These are phyloP conservation scores for Pollachius pollachius DNA, from an alignment of 2,113 vertebrate genomes.

Conservation along the genomic window DNA sequence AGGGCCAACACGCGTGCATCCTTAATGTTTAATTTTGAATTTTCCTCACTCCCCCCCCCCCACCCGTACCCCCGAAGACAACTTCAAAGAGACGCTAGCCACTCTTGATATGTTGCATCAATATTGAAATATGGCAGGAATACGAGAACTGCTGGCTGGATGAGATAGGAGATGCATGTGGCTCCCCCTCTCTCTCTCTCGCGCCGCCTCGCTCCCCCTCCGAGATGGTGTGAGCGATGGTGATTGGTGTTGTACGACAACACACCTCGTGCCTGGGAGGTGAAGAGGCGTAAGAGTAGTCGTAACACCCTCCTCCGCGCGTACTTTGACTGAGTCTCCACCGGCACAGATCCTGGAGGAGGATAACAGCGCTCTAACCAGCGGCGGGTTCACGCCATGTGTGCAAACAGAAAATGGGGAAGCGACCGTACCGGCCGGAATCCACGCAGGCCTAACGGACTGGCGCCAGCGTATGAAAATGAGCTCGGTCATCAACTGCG, in stretches of 20 bases:
- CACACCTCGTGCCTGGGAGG: conserved; percentile 34
- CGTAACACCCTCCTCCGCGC: neutral
- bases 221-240: conserved; percentile 64
- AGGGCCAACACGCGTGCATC: conserved; percentile 74
- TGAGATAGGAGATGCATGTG: conserved; percentile 70
- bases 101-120: conserved; percentile 79
- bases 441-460: too few relatives aligned
- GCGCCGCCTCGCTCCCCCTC: conserved; percentile 10
- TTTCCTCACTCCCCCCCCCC: conserved; percentile 67
- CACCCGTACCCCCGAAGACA: conserved; percentile 58
- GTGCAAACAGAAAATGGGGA: conserved; percentile 50
- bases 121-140: conserved; percentile 78
- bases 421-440: neutral
- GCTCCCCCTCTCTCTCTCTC: conserved; percentile 43
- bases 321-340: conserved; percentile 36
- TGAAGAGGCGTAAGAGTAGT: conserved; percentile 18
- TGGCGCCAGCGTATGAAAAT: conserved; percentile 52
- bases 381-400: conserved; percentile 17
- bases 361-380: neutral
- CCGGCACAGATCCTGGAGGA: neutral
- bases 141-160: conserved; percentile 71
- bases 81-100: conserved; percentile 77
- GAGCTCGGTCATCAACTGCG: conserved; percentile 31
- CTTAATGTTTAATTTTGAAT: conserved; percentile 80
- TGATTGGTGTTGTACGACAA: conserved; percentile 26